Conservation (phyloP, 2,888 invertebrate genomes). For the Dione vanillae region DNA sequence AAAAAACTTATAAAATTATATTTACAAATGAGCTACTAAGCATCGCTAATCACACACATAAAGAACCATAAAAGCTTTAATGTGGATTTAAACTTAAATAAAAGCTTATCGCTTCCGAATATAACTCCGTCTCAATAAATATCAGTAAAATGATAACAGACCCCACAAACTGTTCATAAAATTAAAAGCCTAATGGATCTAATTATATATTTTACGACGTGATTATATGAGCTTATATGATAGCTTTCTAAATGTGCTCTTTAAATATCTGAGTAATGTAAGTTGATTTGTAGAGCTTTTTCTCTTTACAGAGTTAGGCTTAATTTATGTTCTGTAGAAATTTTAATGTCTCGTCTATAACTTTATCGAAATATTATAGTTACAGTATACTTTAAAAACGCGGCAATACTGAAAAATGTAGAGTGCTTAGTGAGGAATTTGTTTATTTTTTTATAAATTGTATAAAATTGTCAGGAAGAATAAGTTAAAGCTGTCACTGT, state of each 20-base stretch:
- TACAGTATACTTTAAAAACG: neutral
- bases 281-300: neutral
- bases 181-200: constrained; percentile 16
- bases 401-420: no score
- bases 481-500: no score
- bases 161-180: constrained; percentile 27
- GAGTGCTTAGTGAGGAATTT: no score
- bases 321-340: neutral
- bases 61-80: constrained; percentile 10
- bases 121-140: neutral
- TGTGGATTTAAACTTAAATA: constrained; percentile 18
- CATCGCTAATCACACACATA: neutral
- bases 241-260: neutral
- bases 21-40: neutral
- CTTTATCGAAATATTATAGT: neutral
- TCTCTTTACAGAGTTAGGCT: neutral
- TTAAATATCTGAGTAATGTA: neutral
- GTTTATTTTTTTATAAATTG: no score
- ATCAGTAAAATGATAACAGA: constrained; percentile 23
- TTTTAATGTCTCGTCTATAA: neutral
- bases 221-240: constrained; percentile 1
- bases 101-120: constrained; percentile 20
- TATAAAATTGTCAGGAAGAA: no score
- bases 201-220: constrained; percentile 23
- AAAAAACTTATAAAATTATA: constrained; percentile 1